These are phyloP conservation scores for Sylvia atricapilla DNA, from an alignment of 2,113 vertebrate species.

Conservation along the genomic window DNA sequence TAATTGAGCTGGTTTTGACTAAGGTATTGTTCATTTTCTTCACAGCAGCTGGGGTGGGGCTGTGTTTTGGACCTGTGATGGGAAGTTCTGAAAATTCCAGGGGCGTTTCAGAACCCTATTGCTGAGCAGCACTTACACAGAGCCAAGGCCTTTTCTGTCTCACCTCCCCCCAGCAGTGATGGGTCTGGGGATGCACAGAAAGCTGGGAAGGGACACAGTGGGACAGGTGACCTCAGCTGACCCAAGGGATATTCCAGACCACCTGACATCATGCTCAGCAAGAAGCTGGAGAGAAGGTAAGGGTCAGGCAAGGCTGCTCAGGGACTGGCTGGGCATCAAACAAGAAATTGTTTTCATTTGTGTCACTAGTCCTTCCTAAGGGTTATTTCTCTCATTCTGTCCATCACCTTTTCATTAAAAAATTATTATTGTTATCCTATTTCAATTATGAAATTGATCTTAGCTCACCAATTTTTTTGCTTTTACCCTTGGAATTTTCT, in stretches of 20 bases:
- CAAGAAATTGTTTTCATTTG: neutral
- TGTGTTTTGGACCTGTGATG: neutral
- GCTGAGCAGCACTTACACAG: neutral
- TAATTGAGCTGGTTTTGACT: neutral
- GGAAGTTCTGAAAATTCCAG: neutral
- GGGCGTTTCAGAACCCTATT: neutral
- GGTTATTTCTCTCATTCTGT: neutral
- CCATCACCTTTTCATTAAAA: neutral
- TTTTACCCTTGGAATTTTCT: neutral
- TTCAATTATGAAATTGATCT: neutral
- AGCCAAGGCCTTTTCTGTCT: neutral
- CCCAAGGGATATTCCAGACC: neutral
- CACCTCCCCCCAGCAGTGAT: neutral
- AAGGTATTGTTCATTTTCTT: neutral
- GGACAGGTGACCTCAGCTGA: neutral
- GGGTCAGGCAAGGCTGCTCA: neutral
- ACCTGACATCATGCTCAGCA: neutral
- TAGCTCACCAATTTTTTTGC: neutral
- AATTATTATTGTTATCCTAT: neutral
- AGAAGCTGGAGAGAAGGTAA: neutral
- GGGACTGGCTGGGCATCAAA: neutral
- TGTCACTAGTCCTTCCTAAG: neutral
- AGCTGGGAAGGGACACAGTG: neutral
- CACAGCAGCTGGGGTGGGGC: neutral
- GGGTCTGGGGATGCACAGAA: neutral